These are phyloP conservation scores for Bryconaethiops microstoma DNA, from an alignment of 2,797 vertebrate genomes.

Conservation along the genomic window DNA sequence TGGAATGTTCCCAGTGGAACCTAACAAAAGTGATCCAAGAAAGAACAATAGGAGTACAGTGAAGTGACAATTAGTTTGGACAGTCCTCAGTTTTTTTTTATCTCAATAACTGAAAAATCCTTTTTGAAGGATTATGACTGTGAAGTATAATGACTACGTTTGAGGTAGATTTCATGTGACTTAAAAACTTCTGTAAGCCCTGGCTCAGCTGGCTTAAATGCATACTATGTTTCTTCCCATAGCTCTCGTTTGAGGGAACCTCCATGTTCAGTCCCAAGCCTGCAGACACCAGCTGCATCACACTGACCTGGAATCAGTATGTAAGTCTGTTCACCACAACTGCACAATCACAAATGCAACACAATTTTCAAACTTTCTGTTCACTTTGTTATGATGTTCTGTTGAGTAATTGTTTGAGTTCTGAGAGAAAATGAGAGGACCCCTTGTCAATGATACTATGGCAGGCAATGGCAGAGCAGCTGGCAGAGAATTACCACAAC, in stretches of 20 bases:
- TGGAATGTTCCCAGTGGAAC: too few species aligned
- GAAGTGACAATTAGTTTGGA: too few species aligned
- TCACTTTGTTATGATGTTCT: not conserved
- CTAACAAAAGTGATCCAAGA: too few species aligned
- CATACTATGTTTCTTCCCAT: conserved; percentile 30
- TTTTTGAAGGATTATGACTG: too few species aligned
- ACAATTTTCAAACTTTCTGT: not conserved
- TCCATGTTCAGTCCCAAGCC: conserved; percentile 93
- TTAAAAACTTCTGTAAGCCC: not conserved
- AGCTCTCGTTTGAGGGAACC: conserved; percentile 91
- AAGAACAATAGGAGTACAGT: too few species aligned
- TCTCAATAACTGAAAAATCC: too few species aligned
- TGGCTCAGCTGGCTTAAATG: not conserved
- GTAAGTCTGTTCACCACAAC: conserved; percentile 75
- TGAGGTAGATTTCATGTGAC: not conserved
- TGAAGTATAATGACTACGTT: too few species aligned
- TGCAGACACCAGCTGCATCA: conserved; percentile 92
- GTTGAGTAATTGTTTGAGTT: not conserved
- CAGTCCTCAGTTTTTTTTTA: too few species aligned
- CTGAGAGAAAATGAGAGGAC: too few species aligned
- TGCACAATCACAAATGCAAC: too few species aligned
- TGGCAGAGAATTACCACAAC: conserved; percentile 96
- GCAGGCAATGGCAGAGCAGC: conserved; percentile 93
- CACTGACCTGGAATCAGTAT: conserved; percentile 90
- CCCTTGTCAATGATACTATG: conserved; percentile 19